A percentile compares a stretch with the other conserved stretches of the same genome.
These are phyloP conservation scores for Danio kyathit DNA, from an alignment of 2,797 vertebrate species.

Conservation along the genomic window DNA sequence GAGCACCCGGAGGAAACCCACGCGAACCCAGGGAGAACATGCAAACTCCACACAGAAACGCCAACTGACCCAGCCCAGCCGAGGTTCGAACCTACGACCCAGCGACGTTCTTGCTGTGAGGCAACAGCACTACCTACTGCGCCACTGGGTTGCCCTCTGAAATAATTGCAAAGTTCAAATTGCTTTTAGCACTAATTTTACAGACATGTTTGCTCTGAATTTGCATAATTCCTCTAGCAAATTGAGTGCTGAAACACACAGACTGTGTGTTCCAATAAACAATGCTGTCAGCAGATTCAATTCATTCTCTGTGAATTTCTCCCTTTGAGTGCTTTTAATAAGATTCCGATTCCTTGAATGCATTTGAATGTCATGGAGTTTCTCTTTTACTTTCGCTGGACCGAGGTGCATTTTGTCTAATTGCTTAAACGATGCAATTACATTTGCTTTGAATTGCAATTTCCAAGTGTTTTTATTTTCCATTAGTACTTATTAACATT, in stretches of 20 bases:
- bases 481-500: slow-evolving; percentile 58
- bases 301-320: neutral
- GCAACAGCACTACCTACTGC: too few relatives aligned
- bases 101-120: too few relatives aligned
- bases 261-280: neutral
- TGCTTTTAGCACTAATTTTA: neutral
- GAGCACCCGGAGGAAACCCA: too few relatives aligned
- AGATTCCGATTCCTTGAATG: slow-evolving; percentile 17
- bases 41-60: too few relatives aligned
- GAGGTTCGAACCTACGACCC: too few relatives aligned
- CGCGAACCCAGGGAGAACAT: too few relatives aligned
- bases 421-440: slow-evolving; percentile 53
- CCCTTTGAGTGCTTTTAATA: neutral
- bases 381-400: slow-evolving; percentile 18
- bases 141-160: too few relatives aligned
- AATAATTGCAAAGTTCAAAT: neutral
- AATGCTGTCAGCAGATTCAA: slow-evolving; percentile 9
- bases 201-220: neutral
- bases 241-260: slow-evolving; percentile 2
- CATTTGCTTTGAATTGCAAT: slow-evolving; percentile 56
- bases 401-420: slow-evolving; percentile 36
- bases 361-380: slow-evolving; percentile 14
- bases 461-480: slow-evolving; percentile 57
- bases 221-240: slow-evolving; percentile 19
- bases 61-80: too few relatives aligned